Base-by-base conservation (phyloP, 2,888 invertebrate genomes). In the Polyommatus iphigenia region DNA sequence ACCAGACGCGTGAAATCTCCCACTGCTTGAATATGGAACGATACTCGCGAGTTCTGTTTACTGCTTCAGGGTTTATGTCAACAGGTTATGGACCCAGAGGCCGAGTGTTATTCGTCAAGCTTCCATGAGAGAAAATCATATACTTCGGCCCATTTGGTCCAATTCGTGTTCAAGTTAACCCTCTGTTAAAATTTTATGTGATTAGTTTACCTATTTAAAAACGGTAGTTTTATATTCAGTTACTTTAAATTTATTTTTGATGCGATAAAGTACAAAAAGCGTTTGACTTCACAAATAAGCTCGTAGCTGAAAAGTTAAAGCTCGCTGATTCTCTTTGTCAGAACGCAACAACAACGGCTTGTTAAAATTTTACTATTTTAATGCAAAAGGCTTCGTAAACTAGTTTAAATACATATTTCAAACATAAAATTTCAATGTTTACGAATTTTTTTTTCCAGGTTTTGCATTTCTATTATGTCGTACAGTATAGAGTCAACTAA, bases 281-380 rank as follows among this genome's bases (percentile, higher is more conserved):
- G 50, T 73, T 73, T 50, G 24, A 73, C 73, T 50, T 73, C 24
- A 24, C 13, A 73, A 46, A 73, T 20, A 20, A 41, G 73, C 24
- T 73, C 46, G 73, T 41, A 18, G 18, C 18, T 54, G 41, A 20
- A 50, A 73, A 73, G 13, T 73, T 50, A 46, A 41, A 72, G n/a
- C 72, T 36, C 46, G 4, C 72, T 72, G 41, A 32, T 72, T 72
- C 13, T 4, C 20, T 46, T 41, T 72, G 72, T 72, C 41, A 72
- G 72, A 41, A 57, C 57, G 57, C 57, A 57, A n/a, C 2, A 57
- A 57, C 57, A 62, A 62, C 20, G 59, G 8, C 8, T 59, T 59
- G 20, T 24, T 62, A 62, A 62, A 20, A 62, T 24, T 62, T 62
- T 62, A 62, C 62, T 24, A 62, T 62, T 13, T 24, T 62, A 62